These are phyloP conservation scores for Saiga tatarica DNA, from an alignment of 2,113 vertebrate species.

Conservation along the genomic window DNA sequence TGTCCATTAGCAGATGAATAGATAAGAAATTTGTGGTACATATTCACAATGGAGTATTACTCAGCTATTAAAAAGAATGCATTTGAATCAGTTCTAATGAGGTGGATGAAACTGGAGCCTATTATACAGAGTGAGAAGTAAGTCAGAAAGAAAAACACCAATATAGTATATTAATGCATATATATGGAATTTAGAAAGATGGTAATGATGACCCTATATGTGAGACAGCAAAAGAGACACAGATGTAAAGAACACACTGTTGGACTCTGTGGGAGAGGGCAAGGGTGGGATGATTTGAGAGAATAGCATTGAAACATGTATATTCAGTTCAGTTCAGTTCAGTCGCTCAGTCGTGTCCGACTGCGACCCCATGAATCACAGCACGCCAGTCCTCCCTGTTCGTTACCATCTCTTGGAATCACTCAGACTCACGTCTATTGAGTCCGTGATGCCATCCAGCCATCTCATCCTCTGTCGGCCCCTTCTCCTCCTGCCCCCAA, in stretches of 20 bases:
- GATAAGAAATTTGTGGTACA: background rate
- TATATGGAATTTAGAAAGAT: background rate
- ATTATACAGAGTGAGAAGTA: background rate
- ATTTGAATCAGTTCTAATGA: background rate
- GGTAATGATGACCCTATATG: background rate
- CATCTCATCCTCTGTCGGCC: too few relatives aligned
- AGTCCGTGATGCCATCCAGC: too few relatives aligned
- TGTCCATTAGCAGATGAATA: background rate
- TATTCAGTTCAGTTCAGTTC: background rate
- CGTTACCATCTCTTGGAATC: too few relatives aligned
- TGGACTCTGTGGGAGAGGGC: background rate
- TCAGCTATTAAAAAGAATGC: background rate
- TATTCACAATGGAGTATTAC: background rate
- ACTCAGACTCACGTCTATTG: too few relatives aligned
- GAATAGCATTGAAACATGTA: background rate
- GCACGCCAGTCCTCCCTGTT: too few relatives aligned
- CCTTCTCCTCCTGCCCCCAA: too few relatives aligned
- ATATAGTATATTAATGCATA: background rate
- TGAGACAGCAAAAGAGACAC: background rate
- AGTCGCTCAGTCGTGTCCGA: too few relatives aligned
- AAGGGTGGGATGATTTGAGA: background rate
- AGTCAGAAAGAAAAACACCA: background rate
- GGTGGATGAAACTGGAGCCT: background rate
- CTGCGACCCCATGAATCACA: too few relatives aligned
- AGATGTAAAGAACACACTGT: background rate